phyloP scores from a whole-genome alignment of 2,797 vertebrate species.

The Coregonus ussuriensis region DNA sequence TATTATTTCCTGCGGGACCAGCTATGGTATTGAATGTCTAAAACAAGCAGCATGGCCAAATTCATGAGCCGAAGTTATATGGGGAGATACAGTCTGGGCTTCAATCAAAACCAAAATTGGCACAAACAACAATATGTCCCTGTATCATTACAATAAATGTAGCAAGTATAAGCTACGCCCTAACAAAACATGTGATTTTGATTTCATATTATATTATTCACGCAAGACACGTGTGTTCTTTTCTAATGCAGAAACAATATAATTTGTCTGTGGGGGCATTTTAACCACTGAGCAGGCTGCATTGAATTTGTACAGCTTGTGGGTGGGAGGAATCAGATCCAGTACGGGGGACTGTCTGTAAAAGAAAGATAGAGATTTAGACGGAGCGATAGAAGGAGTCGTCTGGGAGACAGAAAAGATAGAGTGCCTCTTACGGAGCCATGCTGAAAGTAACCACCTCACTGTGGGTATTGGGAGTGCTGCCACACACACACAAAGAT shows the following conservation, averaged over 20 bases:
- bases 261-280: not conserved
- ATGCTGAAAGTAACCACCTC: slow-evolving; percentile 53
- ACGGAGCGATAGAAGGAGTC: slow-evolving; percentile 30
- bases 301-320: slow-evolving; percentile 63
- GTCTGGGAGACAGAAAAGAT: slow-evolving; percentile 52
- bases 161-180: too few species aligned
- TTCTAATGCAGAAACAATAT: too few species aligned
- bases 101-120: slow-evolving; percentile 7
- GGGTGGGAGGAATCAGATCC: slow-evolving; percentile 63
- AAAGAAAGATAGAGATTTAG: slow-evolving; percentile 4
- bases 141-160: not conserved
- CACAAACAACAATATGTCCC: not conserved
- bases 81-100: too few species aligned
- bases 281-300: slow-evolving; percentile 58
- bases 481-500: too few species aligned
- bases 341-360: slow-evolving; percentile 55
- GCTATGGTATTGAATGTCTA: slow-evolving; percentile 24
- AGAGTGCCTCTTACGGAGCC: slow-evolving; percentile 35
- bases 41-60: slow-evolving; percentile 41
- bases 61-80: not conserved
- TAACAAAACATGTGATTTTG: not conserved
- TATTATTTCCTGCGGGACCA: slow-evolving; percentile 46
- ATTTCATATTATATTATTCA: too few species aligned
- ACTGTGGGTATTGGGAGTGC: slow-evolving; percentile 51
- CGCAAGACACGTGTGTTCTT: too few species aligned